phyloP scores from a whole-genome alignment of 2,113 vertebrate species.

The Datnioides undecimradiatus region DNA sequence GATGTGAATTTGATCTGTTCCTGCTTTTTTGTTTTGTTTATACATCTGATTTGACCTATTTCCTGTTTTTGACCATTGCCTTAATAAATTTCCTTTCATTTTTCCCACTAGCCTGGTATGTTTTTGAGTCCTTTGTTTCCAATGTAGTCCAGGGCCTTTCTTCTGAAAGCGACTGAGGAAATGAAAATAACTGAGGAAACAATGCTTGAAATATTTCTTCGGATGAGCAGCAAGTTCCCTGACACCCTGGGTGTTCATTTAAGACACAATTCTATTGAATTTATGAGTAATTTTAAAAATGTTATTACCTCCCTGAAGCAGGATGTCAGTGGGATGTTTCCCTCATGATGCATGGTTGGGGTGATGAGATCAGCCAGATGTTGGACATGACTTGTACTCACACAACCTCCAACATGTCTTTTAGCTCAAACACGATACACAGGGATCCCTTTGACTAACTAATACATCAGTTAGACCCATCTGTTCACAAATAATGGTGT shows the following conservation, averaged over 20 bases:
- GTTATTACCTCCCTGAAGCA: not conserved
- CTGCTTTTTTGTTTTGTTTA: too few species aligned
- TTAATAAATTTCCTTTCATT: too few species aligned
- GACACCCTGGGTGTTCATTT: not conserved
- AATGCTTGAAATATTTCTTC: not conserved
- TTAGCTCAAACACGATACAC: too few species aligned
- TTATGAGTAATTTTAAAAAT: not conserved
- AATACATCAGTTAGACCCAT: slow-evolving; percentile 2
- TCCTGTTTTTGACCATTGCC: too few species aligned
- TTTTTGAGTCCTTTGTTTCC: too few species aligned
- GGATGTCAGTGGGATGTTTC: not conserved
- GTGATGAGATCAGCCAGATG: slow-evolving; percentile 21
- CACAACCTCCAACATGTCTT: not conserved
- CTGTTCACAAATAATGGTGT: slow-evolving; percentile 1
- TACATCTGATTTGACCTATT: too few species aligned
- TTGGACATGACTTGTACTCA: slow-evolving; percentile 5
- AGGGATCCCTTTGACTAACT: not conserved
- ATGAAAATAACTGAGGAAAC: not conserved
- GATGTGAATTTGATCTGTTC: too few species aligned
- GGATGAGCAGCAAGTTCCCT: not conserved
- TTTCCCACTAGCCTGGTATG: too few species aligned
- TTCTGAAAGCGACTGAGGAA: not conserved
- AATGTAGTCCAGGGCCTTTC: accelerated
- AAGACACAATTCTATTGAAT: not conserved
- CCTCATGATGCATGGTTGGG: not conserved